Evolutionary conservation across 2,888 invertebrate species (phyloP).

Genomic region (Galerucella calmariensis): DNA sequence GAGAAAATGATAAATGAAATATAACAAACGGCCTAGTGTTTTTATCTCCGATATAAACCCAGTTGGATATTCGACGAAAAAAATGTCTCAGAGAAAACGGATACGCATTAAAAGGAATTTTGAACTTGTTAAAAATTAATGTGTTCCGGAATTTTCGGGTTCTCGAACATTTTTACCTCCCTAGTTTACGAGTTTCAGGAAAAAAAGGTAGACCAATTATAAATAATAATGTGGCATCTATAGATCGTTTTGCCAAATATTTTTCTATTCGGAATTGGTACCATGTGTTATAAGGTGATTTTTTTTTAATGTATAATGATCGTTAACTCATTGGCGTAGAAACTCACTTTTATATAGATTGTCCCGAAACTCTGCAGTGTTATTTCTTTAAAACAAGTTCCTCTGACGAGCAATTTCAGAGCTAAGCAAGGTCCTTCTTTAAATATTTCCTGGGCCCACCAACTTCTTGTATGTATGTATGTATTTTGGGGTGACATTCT

Average conservation of each 20-base stretch:
- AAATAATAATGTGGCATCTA: conserved; percentile 3
- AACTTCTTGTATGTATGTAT: no score
- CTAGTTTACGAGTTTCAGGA: conserved; percentile 43
- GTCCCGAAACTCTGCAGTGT: no score
- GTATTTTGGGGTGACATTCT: no score
- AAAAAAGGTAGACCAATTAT: conserved; percentile 48
- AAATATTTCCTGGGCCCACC: no score
- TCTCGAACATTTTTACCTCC: conserved; percentile 39
- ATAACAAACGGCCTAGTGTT: conserved; percentile 48
- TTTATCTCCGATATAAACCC: conserved; percentile 40
- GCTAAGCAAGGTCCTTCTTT: no score
- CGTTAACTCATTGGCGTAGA: not conserved
- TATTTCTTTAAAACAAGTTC: no score
- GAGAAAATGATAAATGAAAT: conserved; percentile 53
- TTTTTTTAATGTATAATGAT: conserved; percentile 19
- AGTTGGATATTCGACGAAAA: conserved; percentile 38
- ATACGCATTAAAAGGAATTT: conserved; percentile 51
- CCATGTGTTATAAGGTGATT: conserved; percentile 43
- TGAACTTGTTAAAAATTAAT: conserved; percentile 52
- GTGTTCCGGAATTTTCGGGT: conserved; percentile 45
- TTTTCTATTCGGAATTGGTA: conserved; percentile 22
- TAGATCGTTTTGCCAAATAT: conserved; percentile 41
- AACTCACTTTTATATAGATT: not conserved
- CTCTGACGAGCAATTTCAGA: no score
- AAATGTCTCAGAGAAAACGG: conserved; percentile 44